These are phyloP conservation scores for Stichodactyla mertensii DNA, from an alignment of 64 coral and sea anemone genomes.

Conservation along the genomic window DNA sequence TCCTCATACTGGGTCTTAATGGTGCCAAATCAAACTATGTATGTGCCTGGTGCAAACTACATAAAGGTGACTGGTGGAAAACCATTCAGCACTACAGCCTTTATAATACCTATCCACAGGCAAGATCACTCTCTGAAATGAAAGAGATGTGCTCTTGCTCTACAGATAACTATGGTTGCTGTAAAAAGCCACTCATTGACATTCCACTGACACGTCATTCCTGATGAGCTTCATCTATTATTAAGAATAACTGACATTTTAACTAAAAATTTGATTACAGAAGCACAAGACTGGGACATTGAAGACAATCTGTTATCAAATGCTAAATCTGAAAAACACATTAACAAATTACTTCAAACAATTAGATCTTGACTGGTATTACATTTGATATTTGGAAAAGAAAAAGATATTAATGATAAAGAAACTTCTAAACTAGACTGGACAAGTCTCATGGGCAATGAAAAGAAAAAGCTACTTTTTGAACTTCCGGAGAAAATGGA, in stretches of 20 bases:
- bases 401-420: conserved; percentile 17
- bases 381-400: conserved; percentile 34
- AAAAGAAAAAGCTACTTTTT: conserved; percentile 10
- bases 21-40: conserved; percentile 10
- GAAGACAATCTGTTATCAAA: background rate
- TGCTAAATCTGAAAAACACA: background rate
- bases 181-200: background rate
- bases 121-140: conserved; percentile 10
- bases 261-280: background rate
- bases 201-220: background rate
- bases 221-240: background rate
- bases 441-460: conserved; percentile 38
- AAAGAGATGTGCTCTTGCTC: background rate
- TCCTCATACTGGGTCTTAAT: conserved; percentile 25
- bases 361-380: conserved; percentile 10
- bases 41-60: conserved; percentile 22
- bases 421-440: conserved; percentile 11
- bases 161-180: background rate
- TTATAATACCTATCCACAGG: background rate
- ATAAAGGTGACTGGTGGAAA: background rate
- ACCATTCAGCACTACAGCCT: background rate
- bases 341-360: background rate
- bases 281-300: conserved; percentile 24
- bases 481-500: background rate
- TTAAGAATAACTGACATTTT: background rate